Conservation (phyloP, 2,888 invertebrate species). For the Lasioglossum zephyrum region DNA sequence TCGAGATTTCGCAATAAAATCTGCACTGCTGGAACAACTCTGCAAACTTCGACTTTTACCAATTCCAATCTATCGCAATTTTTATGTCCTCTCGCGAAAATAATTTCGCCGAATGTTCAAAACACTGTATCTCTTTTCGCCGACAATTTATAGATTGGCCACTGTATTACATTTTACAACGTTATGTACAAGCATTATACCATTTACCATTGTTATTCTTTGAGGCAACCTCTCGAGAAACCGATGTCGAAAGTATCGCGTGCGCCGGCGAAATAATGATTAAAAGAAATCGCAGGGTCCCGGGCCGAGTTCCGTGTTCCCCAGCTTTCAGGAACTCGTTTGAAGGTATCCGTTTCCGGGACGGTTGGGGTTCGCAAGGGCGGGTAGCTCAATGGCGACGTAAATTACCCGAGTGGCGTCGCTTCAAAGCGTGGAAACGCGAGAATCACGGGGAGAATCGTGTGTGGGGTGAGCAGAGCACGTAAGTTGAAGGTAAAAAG, state of each 20-base stretch:
- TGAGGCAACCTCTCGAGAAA: not conserved
- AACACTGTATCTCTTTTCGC: not conserved
- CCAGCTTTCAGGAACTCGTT: conserved; percentile 27
- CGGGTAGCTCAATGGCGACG: conserved; percentile 22
- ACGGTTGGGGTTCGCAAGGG: conserved; percentile 6
- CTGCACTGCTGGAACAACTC: not conserved
- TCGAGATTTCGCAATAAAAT: conserved; percentile 19
- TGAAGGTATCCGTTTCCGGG: conserved; percentile 24
- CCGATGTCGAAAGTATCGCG: not conserved
- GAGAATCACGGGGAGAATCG: conserved; percentile 5
- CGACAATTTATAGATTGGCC: not conserved
- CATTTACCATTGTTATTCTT: not conserved
- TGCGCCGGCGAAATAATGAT: conserved; percentile 3
- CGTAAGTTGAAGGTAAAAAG: not conserved
- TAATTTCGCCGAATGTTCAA: not conserved
- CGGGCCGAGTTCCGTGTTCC: conserved; percentile 1
- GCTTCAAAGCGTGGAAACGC: conserved; percentile 37
- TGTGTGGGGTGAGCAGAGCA: not conserved
- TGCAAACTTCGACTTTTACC: not conserved
- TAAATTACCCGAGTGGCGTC: conserved; percentile 34
- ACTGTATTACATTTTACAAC: not conserved
- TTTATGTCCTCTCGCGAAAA: too few relatives aligned
- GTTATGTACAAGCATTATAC: not conserved
- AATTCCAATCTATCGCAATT: not conserved
- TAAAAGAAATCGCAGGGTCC: conserved; percentile 1